Evolutionary conservation across 1,140 invertebrate genomes (phyloP).

Genomic region (Neuroterus valhalla): DNA sequence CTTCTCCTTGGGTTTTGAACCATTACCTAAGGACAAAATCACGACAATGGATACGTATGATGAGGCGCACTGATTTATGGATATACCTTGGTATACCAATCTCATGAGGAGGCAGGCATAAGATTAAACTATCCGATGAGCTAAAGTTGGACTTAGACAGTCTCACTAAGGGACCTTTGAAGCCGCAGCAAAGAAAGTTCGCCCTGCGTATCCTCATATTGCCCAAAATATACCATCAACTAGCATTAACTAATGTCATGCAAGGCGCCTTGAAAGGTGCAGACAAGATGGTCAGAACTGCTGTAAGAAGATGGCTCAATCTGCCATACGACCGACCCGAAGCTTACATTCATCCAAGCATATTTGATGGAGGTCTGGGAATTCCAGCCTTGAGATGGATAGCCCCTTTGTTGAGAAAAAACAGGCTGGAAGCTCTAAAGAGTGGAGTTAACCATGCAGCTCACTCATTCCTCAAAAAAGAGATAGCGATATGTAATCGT

Average conservation of each 20-base stretch:
- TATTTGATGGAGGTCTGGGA: slow-evolving; percentile 54
- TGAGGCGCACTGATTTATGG: slow-evolving; percentile 48
- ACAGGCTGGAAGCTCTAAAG: no score
- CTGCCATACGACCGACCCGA: slow-evolving; percentile 39
- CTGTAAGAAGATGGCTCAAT: slow-evolving; percentile 57
- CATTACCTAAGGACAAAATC: slow-evolving; percentile 54
- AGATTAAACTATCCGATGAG: slow-evolving; percentile 16
- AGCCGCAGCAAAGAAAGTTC: slow-evolving; percentile 60
- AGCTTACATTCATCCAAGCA: slow-evolving; percentile 55
- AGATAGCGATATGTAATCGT: not conserved
- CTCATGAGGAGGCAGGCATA: slow-evolving; percentile 39
- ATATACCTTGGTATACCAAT: slow-evolving; percentile 62
- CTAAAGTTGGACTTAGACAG: slow-evolving; percentile 44
- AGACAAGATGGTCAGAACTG: slow-evolving; percentile 53
- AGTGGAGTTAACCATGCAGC: no score
- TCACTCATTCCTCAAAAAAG: slow-evolving; percentile 28
- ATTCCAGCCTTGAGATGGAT: slow-evolving; percentile 38
- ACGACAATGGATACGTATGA: slow-evolving; percentile 43
- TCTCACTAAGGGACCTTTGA: slow-evolving; percentile 58
- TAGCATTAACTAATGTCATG: slow-evolving; percentile 52
- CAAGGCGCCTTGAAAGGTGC: slow-evolving; percentile 41
- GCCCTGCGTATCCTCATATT: slow-evolving; percentile 55
- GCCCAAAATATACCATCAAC: slow-evolving; percentile 53
- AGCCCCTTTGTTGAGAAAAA: not conserved
- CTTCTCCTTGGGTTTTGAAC: slow-evolving; percentile 55